A percentile compares a stretch with the other conserved stretches of the same genome.
Conservation (phyloP, 2,888 invertebrate genomes). For the Plagodis dolabraria region DNA sequence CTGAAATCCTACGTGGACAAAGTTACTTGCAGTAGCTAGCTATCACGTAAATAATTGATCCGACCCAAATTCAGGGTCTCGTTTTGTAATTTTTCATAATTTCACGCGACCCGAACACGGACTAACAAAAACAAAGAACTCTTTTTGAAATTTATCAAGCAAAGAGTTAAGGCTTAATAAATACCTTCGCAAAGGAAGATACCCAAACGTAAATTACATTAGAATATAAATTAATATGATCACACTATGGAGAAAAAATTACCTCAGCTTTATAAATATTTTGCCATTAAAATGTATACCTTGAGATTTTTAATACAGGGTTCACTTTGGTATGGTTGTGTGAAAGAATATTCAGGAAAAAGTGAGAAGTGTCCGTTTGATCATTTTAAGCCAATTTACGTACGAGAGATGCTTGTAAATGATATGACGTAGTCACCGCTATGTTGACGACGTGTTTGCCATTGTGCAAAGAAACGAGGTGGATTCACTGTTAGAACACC, state of each 20-base stretch:
- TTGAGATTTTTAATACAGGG: slow-evolving; percentile 3
- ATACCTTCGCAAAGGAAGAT: slow-evolving; percentile 55
- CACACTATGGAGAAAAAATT: slow-evolving; percentile 58
- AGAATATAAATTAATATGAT: slow-evolving; percentile 80
- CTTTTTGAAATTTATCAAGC: slow-evolving; percentile 42
- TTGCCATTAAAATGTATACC: slow-evolving; percentile 5
- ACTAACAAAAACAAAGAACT: slow-evolving; percentile 37
- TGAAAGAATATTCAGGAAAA: slow-evolving; percentile 34
- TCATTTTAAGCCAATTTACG: slow-evolving; percentile 41
- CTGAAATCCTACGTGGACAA: no score
- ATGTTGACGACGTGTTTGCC: no score
- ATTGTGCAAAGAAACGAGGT: no score
- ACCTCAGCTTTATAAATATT: slow-evolving; percentile 36
- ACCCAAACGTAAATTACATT: slow-evolving; percentile 78
- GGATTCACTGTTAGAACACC: no score
- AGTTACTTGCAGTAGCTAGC: no score
- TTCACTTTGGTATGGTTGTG: slow-evolving; percentile 10
- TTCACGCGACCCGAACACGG: slow-evolving; percentile 53
- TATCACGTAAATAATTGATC: not conserved
- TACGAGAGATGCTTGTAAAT: slow-evolving; percentile 25
- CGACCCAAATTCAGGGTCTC: slow-evolving; percentile 6
- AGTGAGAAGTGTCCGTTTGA: slow-evolving; percentile 34
- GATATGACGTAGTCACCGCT: slow-evolving; percentile 18
- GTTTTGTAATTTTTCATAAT: slow-evolving; percentile 62
- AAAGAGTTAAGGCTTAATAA: slow-evolving; percentile 56